A percentile compares a stretch with the other conserved stretches of the same genome.
Evolutionary conservation across 2,888 invertebrate genomes (phyloP).

Genomic region (Napeogenes sylphis): DNA sequence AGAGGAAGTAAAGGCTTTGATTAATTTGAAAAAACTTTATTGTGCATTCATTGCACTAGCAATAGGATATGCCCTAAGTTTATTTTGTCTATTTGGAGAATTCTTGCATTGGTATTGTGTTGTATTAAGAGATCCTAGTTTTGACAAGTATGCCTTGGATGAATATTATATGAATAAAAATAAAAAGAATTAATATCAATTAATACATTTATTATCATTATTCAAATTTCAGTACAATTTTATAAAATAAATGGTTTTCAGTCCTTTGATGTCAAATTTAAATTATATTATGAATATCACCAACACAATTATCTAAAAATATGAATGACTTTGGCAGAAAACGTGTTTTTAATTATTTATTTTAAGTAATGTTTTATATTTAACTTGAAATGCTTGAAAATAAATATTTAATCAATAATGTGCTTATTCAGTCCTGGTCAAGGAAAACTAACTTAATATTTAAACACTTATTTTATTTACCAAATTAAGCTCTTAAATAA

Average conservation of each 20-base stretch:
- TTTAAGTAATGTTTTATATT: no score
- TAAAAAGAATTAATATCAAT: conserved; percentile 36
- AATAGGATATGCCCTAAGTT: conserved; percentile 81
- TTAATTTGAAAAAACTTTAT: conserved; percentile 87
- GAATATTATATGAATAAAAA: conserved; percentile 71
- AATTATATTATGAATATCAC: no score
- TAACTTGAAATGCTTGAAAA: no score
- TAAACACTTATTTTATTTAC: no score
- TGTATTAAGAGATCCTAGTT: conserved; percentile 82
- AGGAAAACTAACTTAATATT: no score
- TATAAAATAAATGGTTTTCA: conserved; percentile 10
- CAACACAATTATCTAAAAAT: no score
- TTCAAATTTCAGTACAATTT: conserved; percentile 23
- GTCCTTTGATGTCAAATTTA: no score
- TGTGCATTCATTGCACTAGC: conserved; percentile 85
- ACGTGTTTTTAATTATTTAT: no score
- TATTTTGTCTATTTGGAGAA: conserved; percentile 78
- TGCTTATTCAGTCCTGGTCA: no score
- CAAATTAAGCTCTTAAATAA: no score
- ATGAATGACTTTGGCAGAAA: no score
- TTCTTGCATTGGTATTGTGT: conserved; percentile 81
- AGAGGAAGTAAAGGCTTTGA: conserved; percentile 83
- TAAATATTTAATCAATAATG: no score
- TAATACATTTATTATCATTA: conserved; percentile 31
- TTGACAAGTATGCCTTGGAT: conserved; percentile 82